Evolutionary conservation across 2,888 invertebrate genomes (phyloP), one percentile per base, ranked within the genome.

Genomic region (Agonopterix arenella): DNA sequence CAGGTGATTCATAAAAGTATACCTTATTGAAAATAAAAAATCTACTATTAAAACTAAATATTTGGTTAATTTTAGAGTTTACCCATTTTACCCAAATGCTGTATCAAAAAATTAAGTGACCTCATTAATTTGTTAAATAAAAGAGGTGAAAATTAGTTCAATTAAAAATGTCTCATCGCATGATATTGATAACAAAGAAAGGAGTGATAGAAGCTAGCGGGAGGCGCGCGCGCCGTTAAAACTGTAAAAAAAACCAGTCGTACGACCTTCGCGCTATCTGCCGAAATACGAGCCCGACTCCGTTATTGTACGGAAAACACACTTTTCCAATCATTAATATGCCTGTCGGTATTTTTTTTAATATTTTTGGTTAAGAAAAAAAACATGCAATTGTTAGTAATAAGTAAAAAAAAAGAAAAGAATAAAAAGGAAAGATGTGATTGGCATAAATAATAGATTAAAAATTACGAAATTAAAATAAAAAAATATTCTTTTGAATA

Each of bases 181-280:
- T 11, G 4, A 11, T 43, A 43, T 44, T 28, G 36, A 48, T 10
- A 41, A 49, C 28, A 28, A 28, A 28, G 28, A 28, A 28, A 28
- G 40, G 40, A 40, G 40, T 40, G 40, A 10, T 10, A 10, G 11
- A n/a, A 11, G 40, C 40, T 10, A 63, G 66, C 64, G 43, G 43
- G 8, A 2, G 62, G 60, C 69, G 73, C 66, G 62, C 60, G 72
- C 76, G 76, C 82, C 86, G 86, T 86, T 88, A 84, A 80, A 86
- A 84, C 84, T 85, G 84, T 86, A 84, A 84, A 85, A 52, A 40
- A 76, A 85, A 86, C 85, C 80, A 70, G 84, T 82, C 79, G 62
- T 59, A 58, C 78, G 84, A 79, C 85, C 82, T 84, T 80, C 81
- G 72, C 28, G 28, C 28, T 28, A 79, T 80, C 80, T 74, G 73